phyloP scores from a whole-genome alignment of 2,888 invertebrate species.

The Diarsia brunnea region DNA sequence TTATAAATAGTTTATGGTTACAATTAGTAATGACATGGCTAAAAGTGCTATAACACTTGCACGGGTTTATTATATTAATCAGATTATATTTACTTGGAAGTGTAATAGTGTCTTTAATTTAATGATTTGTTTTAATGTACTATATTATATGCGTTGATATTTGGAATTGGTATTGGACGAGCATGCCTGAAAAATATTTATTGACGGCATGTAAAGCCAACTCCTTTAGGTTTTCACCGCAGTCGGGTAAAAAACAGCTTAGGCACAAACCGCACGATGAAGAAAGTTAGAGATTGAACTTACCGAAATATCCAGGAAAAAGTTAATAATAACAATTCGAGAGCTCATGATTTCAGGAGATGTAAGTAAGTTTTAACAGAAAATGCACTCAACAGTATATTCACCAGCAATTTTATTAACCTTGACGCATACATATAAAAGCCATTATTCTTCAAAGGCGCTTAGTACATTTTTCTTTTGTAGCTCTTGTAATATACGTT shows the following conservation, averaged over 20 bases:
- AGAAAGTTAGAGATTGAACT: background rate
- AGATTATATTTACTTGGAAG: background rate
- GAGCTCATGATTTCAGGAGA: background rate
- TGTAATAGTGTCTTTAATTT: background rate
- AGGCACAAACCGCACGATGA: too few species aligned
- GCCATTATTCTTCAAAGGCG: slow-evolving; percentile 29
- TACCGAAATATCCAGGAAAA: background rate
- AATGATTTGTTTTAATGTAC: background rate
- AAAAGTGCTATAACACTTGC: too few species aligned
- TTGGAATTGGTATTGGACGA: background rate
- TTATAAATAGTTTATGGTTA: background rate
- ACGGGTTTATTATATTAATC: too few species aligned
- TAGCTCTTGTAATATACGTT: slow-evolving; percentile 36
- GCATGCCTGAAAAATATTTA: too few species aligned
- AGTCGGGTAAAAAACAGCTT: too few species aligned
- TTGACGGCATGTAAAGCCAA: too few species aligned
- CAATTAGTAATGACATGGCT: too few species aligned
- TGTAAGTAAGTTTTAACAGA: background rate
- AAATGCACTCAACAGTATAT: background rate
- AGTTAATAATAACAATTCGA: background rate
- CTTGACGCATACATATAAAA: slow-evolving; percentile 7
- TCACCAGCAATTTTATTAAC: slow-evolving; percentile 4
- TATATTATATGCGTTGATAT: background rate
- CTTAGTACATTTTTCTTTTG: slow-evolving; percentile 49
- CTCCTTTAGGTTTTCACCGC: too few species aligned